Percentiles rank a stretch among this genome's conserved stretches.
Conservation (phyloP, 2,797 vertebrate genomes). For the Rhynchotus rufescens region DNA sequence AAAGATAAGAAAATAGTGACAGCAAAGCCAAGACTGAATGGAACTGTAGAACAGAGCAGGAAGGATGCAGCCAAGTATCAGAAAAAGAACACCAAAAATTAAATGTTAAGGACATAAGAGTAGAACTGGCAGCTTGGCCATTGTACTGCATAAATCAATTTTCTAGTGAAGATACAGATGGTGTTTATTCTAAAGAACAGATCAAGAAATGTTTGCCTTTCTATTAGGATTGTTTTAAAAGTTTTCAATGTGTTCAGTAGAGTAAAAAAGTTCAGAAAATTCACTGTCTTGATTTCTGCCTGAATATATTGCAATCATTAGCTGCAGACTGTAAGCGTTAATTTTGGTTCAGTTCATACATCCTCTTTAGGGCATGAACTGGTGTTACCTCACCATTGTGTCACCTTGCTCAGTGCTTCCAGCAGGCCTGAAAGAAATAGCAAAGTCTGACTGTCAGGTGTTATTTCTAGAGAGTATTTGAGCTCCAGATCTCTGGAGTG, state of each 20-base stretch:
- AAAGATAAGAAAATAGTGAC: neutral
- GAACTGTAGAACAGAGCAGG: neutral
- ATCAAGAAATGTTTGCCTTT: neutral
- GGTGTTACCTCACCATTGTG: neutral
- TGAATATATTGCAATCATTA: neutral
- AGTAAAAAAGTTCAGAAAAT: neutral
- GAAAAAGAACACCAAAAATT: neutral
- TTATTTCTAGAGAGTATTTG: neutral
- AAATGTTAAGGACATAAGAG: neutral
- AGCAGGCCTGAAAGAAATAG: neutral
- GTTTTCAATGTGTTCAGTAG: neutral
- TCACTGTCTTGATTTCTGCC: neutral
- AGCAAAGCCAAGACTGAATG: neutral
- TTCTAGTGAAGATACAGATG: neutral
- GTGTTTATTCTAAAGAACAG: neutral
- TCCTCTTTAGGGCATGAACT: neutral
- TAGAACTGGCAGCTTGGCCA: neutral
- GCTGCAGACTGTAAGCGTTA: neutral
- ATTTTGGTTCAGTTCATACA: neutral
- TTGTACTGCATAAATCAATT: neutral
- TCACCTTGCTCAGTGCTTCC: neutral
- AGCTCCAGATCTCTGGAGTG: neutral
- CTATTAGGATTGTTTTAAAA: neutral
- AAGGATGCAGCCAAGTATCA: neutral
- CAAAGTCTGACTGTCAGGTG: neutral